Percentiles rank a stretch among this genome's conserved stretches.
These are phyloP conservation scores for Listrodromus nycthemerus DNA, from an alignment of 2,888 invertebrate species.

Conservation along the genomic window DNA sequence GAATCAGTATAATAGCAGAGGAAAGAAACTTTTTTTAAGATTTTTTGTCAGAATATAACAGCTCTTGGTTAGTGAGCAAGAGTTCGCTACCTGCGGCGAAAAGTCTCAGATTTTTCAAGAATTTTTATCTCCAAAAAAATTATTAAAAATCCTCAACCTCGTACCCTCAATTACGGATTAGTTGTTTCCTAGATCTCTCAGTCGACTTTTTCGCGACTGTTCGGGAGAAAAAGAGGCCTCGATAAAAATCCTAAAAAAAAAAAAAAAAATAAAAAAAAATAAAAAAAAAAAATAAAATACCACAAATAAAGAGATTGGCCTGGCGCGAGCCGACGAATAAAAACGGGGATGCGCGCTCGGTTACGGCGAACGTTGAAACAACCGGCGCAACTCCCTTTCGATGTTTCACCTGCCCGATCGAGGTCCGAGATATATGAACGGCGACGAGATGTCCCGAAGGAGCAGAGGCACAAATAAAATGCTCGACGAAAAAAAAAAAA, in stretches of 20 bases:
- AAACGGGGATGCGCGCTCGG: not conserved
- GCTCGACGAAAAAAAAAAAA: not conserved
- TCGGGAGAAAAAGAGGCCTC: no score
- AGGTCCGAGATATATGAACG: not conserved
- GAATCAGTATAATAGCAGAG: no score
- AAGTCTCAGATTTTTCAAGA: no score
- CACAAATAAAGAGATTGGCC: not conserved
- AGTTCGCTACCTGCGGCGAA: no score
- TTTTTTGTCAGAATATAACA: no score
- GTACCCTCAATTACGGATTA: no score
- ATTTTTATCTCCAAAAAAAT: no score
- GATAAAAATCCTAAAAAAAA: not conserved
- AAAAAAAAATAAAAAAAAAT: not conserved
- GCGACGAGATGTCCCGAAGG: not conserved
- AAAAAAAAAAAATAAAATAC: not conserved
- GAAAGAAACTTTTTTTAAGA: no score
- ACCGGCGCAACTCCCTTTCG: not conserved
- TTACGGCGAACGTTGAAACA: not conserved
- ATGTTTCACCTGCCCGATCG: not conserved
- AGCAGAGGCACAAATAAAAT: not conserved
- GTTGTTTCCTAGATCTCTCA: no score
- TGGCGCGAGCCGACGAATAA: not conserved
- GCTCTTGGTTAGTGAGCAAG: no score
- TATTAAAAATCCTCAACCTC: no score
- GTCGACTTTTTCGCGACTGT: not conserved